Percentiles rank a stretch among this genome's conserved stretches.
phyloP scores from a whole-genome alignment of 2,113 vertebrate genomes.

The Aleadryas rufinucha region DNA sequence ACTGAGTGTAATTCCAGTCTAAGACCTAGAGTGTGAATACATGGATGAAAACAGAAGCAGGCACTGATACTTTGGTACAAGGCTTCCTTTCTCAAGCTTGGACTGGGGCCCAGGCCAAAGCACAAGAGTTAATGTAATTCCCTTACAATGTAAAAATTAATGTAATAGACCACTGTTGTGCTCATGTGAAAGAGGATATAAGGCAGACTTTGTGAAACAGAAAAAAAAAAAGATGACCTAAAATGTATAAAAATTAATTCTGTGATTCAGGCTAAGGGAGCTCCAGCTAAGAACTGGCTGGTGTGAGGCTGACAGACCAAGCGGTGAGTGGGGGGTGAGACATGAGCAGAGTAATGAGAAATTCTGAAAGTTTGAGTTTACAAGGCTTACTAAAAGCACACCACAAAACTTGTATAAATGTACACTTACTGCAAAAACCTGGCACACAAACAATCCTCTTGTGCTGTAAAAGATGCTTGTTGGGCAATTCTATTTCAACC shows the following conservation, averaged over 20 bases:
- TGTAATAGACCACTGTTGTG: not conserved
- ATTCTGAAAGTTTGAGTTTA: not conserved
- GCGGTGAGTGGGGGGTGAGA: not conserved
- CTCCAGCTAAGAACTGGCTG: not conserved
- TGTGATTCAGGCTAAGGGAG: not conserved
- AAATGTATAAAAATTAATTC: not conserved
- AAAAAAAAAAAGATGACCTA: not conserved
- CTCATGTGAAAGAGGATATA: not conserved
- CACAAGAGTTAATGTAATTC: slow-evolving; percentile 1
- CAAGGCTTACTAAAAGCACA: not conserved
- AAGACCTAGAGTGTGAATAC: not conserved
- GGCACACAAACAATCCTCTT: not conserved
- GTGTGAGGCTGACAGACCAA: fast-evolving
- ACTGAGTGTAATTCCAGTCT: not conserved
- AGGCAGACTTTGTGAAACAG: slow-evolving; percentile 2
- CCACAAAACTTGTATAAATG: not conserved
- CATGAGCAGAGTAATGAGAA: not conserved
- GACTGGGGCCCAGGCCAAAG: not conserved
- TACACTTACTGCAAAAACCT: not conserved
- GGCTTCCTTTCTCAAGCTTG: not conserved
- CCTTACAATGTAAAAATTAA: not conserved
- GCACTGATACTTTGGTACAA: not conserved
- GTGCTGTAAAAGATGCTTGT: not conserved
- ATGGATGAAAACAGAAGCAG: not conserved
- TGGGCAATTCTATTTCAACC: not conserved